Conservation (phyloP, 2,888 invertebrate genomes). For the Uloborus plumipes region DNA sequence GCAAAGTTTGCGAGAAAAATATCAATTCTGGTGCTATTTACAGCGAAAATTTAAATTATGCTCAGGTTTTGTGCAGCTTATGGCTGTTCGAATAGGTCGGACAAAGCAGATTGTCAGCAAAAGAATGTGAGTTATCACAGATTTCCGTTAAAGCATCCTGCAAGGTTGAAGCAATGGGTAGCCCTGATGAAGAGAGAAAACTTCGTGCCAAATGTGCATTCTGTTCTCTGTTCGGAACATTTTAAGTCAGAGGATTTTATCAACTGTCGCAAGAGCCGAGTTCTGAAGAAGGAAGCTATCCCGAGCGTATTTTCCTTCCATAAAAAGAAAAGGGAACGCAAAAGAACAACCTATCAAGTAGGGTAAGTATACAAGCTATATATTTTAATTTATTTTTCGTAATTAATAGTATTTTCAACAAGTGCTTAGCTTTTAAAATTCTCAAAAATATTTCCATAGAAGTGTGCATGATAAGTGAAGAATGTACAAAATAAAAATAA, state of each 20-base stretch:
- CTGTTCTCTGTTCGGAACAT: neutral
- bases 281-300: neutral
- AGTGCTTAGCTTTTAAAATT: too few relatives aligned
- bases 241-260: neutral
- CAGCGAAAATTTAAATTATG: too few relatives aligned
- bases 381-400: too few relatives aligned
- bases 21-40: too few relatives aligned
- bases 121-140: neutral
- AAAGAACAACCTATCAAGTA: neutral
- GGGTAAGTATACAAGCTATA: conserved; percentile 2
- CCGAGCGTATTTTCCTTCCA: neutral
- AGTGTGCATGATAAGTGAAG: too few relatives aligned
- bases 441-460: too few relatives aligned
- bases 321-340: neutral
- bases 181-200: neutral
- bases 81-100: neutral
- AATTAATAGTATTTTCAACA: too few relatives aligned
- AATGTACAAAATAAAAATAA: too few relatives aligned
- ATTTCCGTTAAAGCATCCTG: neutral
- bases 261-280: neutral
- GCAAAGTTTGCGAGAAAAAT: too few relatives aligned
- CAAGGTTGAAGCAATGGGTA: neutral
- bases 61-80: neutral
- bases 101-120: neutral
- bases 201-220: neutral